phyloP scores from a whole-genome alignment of 2,888 invertebrate species.

The Furcula furcula region DNA sequence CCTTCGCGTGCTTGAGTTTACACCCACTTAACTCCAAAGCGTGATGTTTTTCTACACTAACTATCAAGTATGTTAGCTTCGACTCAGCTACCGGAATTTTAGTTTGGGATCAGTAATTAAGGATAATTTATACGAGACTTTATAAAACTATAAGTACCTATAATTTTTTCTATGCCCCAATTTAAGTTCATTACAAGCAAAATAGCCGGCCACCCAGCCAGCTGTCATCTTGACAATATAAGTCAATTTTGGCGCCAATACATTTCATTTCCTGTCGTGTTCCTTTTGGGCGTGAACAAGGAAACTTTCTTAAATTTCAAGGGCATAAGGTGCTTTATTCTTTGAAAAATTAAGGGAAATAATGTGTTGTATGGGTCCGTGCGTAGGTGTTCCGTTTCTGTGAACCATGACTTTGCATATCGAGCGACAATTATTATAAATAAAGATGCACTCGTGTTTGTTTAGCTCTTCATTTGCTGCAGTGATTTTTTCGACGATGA shows the following conservation, averaged over 20 bases:
- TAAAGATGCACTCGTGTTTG: constrained; percentile 72
- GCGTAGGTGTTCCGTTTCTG: constrained; percentile 76
- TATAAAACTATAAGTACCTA: too few relatives aligned
- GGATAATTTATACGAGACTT: not conserved
- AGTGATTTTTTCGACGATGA: constrained; percentile 53
- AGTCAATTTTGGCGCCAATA: constrained; percentile 74
- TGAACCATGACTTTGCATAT: constrained; percentile 70
- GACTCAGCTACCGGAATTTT: constrained; percentile 26
- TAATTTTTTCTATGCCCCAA: constrained; percentile 6
- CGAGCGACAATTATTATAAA: constrained; percentile 71
- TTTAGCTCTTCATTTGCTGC: constrained; percentile 76
- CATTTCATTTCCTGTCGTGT: constrained; percentile 22
- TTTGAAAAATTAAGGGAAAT: constrained; percentile 12
- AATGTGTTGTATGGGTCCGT: constrained; percentile 31
- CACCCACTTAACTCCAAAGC: constrained; percentile 57
- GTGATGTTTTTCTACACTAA: constrained; percentile 48
- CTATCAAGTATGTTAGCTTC: constrained; percentile 21
- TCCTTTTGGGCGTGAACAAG: too few relatives aligned
- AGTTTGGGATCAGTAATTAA: constrained; percentile 10
- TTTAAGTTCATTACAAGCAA: constrained; percentile 38
- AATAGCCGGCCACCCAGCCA: constrained; percentile 66
- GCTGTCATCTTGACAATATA: constrained; percentile 68
- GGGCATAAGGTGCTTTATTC: constrained; percentile 32
- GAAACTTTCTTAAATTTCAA: constrained; percentile 13
- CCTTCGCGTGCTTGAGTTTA: constrained; percentile 53